Conservation (phyloP, 2,113 vertebrate genomes). For the Symphodus melops region DNA sequence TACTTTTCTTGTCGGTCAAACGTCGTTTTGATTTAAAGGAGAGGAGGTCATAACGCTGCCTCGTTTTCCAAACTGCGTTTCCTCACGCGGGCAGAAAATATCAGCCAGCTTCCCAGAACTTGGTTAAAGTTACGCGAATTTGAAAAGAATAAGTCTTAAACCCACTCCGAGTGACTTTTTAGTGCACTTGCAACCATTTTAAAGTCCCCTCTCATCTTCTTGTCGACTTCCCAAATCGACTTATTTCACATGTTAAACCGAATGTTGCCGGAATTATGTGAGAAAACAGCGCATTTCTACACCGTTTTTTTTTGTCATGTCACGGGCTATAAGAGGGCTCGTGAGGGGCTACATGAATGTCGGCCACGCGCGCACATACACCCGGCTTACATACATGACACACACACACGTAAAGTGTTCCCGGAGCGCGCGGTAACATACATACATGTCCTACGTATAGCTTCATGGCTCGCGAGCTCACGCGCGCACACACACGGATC, state of each 20-base stretch:
- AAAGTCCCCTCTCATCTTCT: constrained; percentile 39
- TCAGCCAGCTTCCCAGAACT: constrained; percentile 21
- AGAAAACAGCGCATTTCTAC: constrained; percentile 27
- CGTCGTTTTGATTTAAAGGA: background rate
- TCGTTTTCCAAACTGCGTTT: background rate
- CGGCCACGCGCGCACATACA: constrained; percentile 74
- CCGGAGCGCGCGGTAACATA: constrained; percentile 54
- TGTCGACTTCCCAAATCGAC: constrained; percentile 21
- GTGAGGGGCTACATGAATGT: constrained; percentile 43
- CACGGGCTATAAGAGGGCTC: constrained; percentile 43
- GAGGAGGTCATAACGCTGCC: constrained; percentile 9
- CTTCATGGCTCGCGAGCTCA: constrained; percentile 36
- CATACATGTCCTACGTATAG: constrained; percentile 41
- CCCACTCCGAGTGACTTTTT: constrained; percentile 52
- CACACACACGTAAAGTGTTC: constrained; percentile 73
- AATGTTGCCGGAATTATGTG: background rate
- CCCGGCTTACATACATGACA: constrained; percentile 80
- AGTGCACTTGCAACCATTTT: constrained; percentile 56
- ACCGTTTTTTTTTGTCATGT: constrained; percentile 57
- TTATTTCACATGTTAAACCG: constrained; percentile 27
- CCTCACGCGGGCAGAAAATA: constrained; percentile 13
- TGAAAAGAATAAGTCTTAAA: background rate
- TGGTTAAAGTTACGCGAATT: constrained; percentile 49
- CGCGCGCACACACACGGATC: background rate
- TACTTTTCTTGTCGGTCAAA: constrained; percentile 10